phyloP scores from a whole-genome alignment of 2,888 invertebrate genomes.

The Brachyptera risi region DNA sequence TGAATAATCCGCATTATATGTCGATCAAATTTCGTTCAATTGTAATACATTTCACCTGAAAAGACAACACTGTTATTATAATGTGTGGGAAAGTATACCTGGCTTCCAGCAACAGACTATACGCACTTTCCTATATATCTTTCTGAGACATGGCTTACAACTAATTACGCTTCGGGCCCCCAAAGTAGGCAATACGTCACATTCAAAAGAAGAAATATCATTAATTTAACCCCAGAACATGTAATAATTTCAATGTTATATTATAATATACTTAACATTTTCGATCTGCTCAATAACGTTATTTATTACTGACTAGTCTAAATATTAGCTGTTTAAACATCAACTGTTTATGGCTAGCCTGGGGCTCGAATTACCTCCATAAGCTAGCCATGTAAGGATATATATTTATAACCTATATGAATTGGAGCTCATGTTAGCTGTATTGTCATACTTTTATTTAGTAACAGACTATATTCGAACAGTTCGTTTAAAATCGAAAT shows the following conservation, averaged over 20 bases:
- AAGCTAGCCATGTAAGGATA: not conserved
- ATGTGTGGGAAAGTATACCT: too few relatives aligned
- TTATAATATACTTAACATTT: slow-evolving; percentile 18
- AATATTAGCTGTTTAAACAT: slow-evolving; percentile 25
- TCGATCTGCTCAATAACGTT: slow-evolving; percentile 18
- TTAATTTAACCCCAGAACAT: slow-evolving; percentile 19
- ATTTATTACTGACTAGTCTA: slow-evolving; percentile 27
- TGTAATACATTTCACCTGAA: too few relatives aligned
- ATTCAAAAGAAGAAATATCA: slow-evolving; percentile 29
- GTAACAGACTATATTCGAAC: too few relatives aligned
- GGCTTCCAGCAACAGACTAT: not conserved
- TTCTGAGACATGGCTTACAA: slow-evolving; percentile 23
- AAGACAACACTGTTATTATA: too few relatives aligned
- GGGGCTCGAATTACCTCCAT: slow-evolving; percentile 6
- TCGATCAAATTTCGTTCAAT: too few relatives aligned
- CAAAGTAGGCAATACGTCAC: slow-evolving; percentile 31
- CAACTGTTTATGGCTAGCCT: slow-evolving; percentile 13
- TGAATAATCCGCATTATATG: too few relatives aligned
- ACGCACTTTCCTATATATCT: slow-evolving; percentile 7
- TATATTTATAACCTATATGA: not conserved
- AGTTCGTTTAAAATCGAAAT: too few relatives aligned
- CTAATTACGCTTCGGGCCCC: slow-evolving; percentile 31
- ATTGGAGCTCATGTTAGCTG: too few relatives aligned
- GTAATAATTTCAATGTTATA: slow-evolving; percentile 21
- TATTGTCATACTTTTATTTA: too few relatives aligned